These are phyloP conservation scores for Thryonomys swinderianus DNA, from an alignment of 2,113 vertebrate species.

Conservation along the genomic window DNA sequence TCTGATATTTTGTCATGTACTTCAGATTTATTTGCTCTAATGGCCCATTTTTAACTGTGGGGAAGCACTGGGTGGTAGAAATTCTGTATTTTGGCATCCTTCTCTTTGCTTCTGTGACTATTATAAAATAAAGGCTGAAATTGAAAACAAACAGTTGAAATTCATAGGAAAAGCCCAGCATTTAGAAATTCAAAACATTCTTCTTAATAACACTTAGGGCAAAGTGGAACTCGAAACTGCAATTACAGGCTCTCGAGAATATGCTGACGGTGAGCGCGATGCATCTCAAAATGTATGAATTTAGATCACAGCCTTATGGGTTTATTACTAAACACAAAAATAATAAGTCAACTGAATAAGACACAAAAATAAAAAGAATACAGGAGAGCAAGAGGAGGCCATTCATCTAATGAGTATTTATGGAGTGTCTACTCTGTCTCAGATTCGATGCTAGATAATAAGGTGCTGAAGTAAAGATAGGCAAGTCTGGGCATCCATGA, in stretches of 20 bases:
- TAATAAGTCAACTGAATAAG: neutral
- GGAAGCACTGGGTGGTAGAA: neutral
- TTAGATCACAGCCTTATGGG: neutral
- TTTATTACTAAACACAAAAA: neutral
- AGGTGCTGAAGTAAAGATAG: neutral
- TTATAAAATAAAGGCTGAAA: constrained; percentile 40
- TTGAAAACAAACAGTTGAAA: constrained; percentile 16
- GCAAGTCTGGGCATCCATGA: neutral
- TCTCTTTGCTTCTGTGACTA: neutral
- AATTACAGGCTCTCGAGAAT: neutral
- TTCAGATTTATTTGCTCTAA: constrained; percentile 34
- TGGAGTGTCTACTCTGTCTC: neutral
- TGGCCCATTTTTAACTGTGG: neutral
- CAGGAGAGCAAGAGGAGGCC: neutral
- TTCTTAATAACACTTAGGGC: constrained; percentile 26
- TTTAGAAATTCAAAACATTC: neutral
- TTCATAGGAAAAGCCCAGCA: neutral
- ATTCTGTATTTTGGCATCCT: neutral
- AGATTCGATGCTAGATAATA: neutral
- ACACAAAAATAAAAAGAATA: neutral
- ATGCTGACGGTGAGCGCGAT: neutral
- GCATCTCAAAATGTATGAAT: neutral
- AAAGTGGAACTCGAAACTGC: neutral
- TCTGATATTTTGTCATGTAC: neutral
- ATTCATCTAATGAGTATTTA: constrained; percentile 23